A percentile compares a stretch with the other conserved stretches of the same genome.
Evolutionary conservation across 2,888 invertebrate species (phyloP).

Genomic region (Ethmia dodecea): DNA sequence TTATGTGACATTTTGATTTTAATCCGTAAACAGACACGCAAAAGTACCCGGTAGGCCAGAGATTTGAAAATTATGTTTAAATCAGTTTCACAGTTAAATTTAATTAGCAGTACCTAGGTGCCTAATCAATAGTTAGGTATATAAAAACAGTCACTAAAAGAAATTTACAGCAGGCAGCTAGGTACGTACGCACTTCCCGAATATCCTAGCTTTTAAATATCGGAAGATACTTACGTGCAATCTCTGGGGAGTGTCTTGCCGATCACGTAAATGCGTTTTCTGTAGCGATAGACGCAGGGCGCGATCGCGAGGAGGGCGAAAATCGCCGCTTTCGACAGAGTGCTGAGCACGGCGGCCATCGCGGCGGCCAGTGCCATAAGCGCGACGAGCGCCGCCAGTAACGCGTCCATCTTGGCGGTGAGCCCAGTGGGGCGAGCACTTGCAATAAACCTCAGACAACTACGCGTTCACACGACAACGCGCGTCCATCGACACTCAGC

Average conservation of each 20-base stretch:
- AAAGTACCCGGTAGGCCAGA: no score
- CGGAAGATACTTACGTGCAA: slow-evolving; percentile 76
- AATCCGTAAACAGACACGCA: no score
- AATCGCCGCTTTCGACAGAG: slow-evolving; percentile 84
- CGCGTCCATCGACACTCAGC: slow-evolving; percentile 40
- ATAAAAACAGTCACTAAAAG: no score
- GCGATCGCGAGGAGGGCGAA: slow-evolving; percentile 78
- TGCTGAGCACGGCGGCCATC: slow-evolving; percentile 77
- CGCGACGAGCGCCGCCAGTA: slow-evolving; percentile 70
- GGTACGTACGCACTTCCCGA: no score
- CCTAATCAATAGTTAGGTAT: no score
- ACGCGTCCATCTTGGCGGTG: slow-evolving; percentile 71
- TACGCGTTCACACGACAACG: slow-evolving; percentile 32
- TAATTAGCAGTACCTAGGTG: no score
- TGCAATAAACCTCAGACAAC: slow-evolving; percentile 33
- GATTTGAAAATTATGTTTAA: no score
- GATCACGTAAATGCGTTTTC: slow-evolving; percentile 78
- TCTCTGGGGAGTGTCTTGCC: slow-evolving; percentile 82
- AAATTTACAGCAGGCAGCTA: no score
- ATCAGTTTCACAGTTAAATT: no score
- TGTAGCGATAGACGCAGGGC: slow-evolving; percentile 74
- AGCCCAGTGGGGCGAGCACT: slow-evolving; percentile 61
- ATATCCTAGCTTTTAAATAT: no score
- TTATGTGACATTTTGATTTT: no score
- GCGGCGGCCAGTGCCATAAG: slow-evolving; percentile 73